Conservation (phyloP, 2,113 vertebrate species). For the Tetraodon nigroviridis region DNA sequence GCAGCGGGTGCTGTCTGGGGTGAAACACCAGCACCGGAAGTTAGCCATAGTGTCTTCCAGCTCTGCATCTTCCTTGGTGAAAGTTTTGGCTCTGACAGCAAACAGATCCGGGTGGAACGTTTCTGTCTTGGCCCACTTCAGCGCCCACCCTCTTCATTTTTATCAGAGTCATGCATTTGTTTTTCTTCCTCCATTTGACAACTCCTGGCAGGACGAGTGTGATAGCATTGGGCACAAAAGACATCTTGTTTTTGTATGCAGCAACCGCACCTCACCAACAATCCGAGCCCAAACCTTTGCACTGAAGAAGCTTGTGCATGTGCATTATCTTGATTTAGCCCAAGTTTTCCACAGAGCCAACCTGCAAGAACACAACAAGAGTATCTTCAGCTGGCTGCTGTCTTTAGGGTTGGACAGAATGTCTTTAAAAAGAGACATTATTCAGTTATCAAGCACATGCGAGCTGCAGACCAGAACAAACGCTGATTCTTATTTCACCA, state of each 20-base stretch:
- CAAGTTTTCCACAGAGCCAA: slow-evolving; percentile 73
- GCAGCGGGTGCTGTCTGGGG: slow-evolving; percentile 47
- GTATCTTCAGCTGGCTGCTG: slow-evolving; percentile 68
- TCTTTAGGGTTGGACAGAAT: slow-evolving; percentile 64
- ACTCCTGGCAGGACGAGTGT: slow-evolving; percentile 40
- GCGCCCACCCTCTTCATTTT: slow-evolving; percentile 21
- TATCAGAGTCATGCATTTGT: slow-evolving; percentile 67
- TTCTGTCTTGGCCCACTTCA: slow-evolving; percentile 43
- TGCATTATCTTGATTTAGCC: slow-evolving; percentile 66
- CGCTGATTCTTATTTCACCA: slow-evolving; percentile 74
- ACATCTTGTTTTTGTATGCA: slow-evolving; percentile 72
- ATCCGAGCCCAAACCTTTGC: slow-evolving; percentile 32
- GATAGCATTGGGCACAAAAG: slow-evolving; percentile 43
- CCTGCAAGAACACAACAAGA: slow-evolving; percentile 62
- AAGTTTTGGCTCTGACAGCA: slow-evolving; percentile 72
- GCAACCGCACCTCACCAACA: slow-evolving; percentile 44
- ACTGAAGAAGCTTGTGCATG: slow-evolving; percentile 54
- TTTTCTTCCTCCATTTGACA: slow-evolving; percentile 71
- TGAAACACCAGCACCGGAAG: slow-evolving; percentile 57
- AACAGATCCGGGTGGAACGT: slow-evolving; percentile 76
- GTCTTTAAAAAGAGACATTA: slow-evolving; percentile 49
- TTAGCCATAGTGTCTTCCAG: slow-evolving; percentile 73
- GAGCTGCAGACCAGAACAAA: slow-evolving; percentile 4
- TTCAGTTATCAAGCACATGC: slow-evolving; percentile 33
- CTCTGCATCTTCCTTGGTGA: slow-evolving; percentile 69